A percentile compares a stretch with the other conserved stretches of the same genome.
These are phyloP conservation scores for Neuroterus valhalla DNA, from an alignment of 1,140 invertebrate species.

Conservation along the genomic window DNA sequence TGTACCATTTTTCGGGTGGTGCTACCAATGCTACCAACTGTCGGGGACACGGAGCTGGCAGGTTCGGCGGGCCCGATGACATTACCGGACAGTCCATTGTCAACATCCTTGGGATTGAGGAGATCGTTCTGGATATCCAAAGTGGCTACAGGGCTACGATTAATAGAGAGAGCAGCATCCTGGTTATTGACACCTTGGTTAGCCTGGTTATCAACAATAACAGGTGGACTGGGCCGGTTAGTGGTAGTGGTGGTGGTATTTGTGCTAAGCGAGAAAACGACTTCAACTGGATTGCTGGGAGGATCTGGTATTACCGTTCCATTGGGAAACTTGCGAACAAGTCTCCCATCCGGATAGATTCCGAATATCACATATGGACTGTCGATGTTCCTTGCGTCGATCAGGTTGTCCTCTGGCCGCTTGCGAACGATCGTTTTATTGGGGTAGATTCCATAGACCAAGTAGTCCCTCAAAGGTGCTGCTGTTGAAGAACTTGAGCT, in stretches of 20 bases:
- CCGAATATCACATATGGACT: conserved; percentile 83
- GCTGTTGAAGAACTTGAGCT: conserved; percentile 66
- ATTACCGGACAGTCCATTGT: conserved; percentile 69
- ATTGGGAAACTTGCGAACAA: conserved; percentile 84
- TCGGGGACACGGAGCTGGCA: conserved; percentile 60
- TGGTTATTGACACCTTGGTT: conserved; percentile 63
- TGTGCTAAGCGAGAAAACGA: conserved; percentile 72
- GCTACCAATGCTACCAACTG: conserved; percentile 64
- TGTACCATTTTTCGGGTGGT: conserved; percentile 69
- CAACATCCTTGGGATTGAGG: conserved; percentile 63
- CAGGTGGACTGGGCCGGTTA: conserved; percentile 63
- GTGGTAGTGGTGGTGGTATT: conserved; percentile 64
- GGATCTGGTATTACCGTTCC: conserved; percentile 83
- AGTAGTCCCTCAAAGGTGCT: conserved; percentile 80
- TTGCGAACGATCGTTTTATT: conserved; percentile 85
- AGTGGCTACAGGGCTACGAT: conserved; percentile 58
- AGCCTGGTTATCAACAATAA: conserved; percentile 64
- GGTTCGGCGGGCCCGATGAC: conserved; percentile 61
- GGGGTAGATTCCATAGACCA: conserved; percentile 82
- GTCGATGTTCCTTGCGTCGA: conserved; percentile 80
- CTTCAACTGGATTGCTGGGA: conserved; percentile 75
- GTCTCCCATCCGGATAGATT: conserved; percentile 82
- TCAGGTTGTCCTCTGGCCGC: conserved; percentile 79
- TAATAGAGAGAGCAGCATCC: conserved; percentile 64
- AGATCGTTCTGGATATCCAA: conserved; percentile 58